Conservation (phyloP, 2,888 invertebrate species). For the Drymonia ruficornis region DNA sequence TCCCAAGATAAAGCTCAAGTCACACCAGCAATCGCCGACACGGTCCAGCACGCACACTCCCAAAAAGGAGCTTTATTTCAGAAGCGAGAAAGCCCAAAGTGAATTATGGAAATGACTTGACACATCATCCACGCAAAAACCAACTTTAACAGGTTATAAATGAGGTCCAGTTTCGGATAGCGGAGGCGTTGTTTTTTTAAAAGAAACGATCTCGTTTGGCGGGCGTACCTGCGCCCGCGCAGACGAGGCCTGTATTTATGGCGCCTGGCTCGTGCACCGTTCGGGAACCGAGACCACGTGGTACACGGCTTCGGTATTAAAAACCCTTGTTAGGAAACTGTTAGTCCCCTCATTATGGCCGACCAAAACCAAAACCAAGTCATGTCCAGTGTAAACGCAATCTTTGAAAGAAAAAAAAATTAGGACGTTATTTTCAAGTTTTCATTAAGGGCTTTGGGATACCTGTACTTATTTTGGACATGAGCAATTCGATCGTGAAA, state of each 20-base stretch:
- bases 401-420: not conserved
- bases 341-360: slow-evolving; percentile 70
- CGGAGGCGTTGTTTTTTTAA: slow-evolving; percentile 53
- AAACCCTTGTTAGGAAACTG: slow-evolving; percentile 80
- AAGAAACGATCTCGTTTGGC: slow-evolving; percentile 82
- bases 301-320: slow-evolving; percentile 61
- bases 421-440: not conserved
- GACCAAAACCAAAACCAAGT: slow-evolving; percentile 46
- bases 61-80: slow-evolving; percentile 82
- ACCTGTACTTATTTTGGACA: not conserved
- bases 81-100: slow-evolving; percentile 81
- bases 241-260: slow-evolving; percentile 82
- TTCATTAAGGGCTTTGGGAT: not conserved
- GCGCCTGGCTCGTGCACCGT: slow-evolving; percentile 72
- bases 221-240: slow-evolving; percentile 82
- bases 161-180: slow-evolving; percentile 49
- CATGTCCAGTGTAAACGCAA: slow-evolving; percentile 21
- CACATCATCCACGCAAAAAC: slow-evolving; percentile 38
- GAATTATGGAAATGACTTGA: slow-evolving; percentile 72
- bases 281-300: slow-evolving; percentile 69
- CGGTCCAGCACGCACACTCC: slow-evolving; percentile 56
- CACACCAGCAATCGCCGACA: slow-evolving; percentile 14
- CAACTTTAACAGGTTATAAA: slow-evolving; percentile 35
- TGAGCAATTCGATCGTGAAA: not conserved
- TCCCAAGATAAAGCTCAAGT: not conserved